Evolutionary conservation across 2,113 vertebrate genomes (phyloP).

Genomic region (Prochilodus magdalenae): DNA sequence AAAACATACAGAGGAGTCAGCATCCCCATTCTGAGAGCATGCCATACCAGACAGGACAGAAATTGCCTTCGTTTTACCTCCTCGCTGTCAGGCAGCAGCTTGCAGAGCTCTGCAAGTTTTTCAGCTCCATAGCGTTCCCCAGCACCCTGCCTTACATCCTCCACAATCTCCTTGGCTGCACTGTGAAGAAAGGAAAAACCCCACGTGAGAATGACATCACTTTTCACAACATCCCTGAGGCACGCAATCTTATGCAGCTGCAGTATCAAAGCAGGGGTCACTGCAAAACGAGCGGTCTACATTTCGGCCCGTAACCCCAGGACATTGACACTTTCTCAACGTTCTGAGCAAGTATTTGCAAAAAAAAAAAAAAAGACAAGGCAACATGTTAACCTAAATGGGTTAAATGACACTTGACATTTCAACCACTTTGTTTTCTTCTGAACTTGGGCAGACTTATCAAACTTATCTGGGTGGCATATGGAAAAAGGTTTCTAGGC

Average conservation of each 20-base stretch:
- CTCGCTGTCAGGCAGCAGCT: slow-evolving; percentile 78
- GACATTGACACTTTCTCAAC: not conserved
- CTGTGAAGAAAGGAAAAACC: slow-evolving; percentile 62
- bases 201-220: slow-evolving; percentile 55
- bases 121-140: slow-evolving; percentile 77
- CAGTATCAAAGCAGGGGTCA: slow-evolving; percentile 7
- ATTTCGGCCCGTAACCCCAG: not conserved
- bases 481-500: slow-evolving; percentile 40
- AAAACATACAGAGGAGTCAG: slow-evolving; percentile 7
- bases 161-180: slow-evolving; percentile 75
- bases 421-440: slow-evolving; percentile 13
- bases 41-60: slow-evolving; percentile 26
- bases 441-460: slow-evolving; percentile 40
- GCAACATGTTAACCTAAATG: not conserved
- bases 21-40: slow-evolving; percentile 36
- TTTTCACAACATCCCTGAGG: slow-evolving; percentile 6
- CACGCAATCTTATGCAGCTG: not conserved
- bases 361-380: not conserved
- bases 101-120: slow-evolving; percentile 78
- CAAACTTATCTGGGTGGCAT: slow-evolving; percentile 59
- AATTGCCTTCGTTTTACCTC: slow-evolving; percentile 62
- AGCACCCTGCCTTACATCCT: slow-evolving; percentile 75
- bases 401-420: not conserved
- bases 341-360: not conserved
- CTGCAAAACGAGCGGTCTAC: not conserved